Evolutionary conservation across 2,888 invertebrate genomes (phyloP).

Genomic region (Leptopilina syphax): DNA sequence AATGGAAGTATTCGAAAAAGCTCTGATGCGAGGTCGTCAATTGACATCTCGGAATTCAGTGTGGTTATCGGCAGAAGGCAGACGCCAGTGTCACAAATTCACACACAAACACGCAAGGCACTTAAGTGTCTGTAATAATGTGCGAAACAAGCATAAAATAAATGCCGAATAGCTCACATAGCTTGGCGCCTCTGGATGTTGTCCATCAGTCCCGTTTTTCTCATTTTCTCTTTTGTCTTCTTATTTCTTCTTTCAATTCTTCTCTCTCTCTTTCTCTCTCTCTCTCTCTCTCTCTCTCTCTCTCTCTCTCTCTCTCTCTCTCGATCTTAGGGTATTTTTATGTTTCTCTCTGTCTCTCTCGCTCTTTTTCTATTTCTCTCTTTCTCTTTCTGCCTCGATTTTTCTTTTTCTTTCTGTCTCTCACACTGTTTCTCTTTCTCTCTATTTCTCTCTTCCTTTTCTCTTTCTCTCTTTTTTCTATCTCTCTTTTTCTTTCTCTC

Average conservation of each 20-base stretch:
- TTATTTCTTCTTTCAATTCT: no score
- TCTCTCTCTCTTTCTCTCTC: slow-evolving; percentile 50
- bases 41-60: slow-evolving; percentile 66
- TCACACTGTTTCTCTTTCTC: no score
- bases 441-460: no score
- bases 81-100: slow-evolving; percentile 41
- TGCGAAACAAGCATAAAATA: slow-evolving; percentile 58
- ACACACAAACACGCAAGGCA: slow-evolving; percentile 42
- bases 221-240: slow-evolving; percentile 38
- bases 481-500: no score
- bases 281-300: slow-evolving; percentile 31
- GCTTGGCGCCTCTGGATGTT: slow-evolving; percentile 69
- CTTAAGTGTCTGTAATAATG: slow-evolving; percentile 42
- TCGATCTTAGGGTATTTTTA: not conserved
- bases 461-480: no score
- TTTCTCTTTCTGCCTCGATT: no score
- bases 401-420: no score
- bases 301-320: not conserved
- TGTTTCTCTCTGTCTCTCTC: slow-evolving; percentile 15
- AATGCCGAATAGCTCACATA: slow-evolving; percentile 70
- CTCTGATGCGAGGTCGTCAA: slow-evolving; percentile 48
- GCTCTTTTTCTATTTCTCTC: no score
- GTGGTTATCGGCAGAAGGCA: slow-evolving; percentile 47
- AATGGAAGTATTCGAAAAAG: slow-evolving; percentile 43
- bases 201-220: slow-evolving; percentile 65